These are phyloP conservation scores for Acanthis flammea DNA, from an alignment of 2,797 vertebrate genomes.

Conservation along the genomic window DNA sequence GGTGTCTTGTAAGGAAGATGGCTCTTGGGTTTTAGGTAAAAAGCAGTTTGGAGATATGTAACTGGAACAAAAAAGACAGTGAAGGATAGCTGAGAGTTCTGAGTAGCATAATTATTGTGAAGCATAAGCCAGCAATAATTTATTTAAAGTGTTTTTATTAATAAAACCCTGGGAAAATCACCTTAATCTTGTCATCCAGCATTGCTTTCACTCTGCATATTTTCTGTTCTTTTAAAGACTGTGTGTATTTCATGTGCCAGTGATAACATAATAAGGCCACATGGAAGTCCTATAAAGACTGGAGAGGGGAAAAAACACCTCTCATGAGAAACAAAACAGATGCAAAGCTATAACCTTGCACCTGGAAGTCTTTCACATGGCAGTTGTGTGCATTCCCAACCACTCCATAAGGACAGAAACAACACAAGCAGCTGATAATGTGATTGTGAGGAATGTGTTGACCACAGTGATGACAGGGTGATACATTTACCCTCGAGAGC, in stretches of 20 bases:
- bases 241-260: neutral
- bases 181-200: neutral
- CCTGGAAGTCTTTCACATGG: constrained; percentile 63
- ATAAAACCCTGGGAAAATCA: neutral
- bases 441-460: constrained; percentile 63
- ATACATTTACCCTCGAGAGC: constrained; percentile 24
- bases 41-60: neutral
- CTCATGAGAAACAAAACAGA: constrained; percentile 59
- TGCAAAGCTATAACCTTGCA: constrained; percentile 61
- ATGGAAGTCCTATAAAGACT: constrained; percentile 41
- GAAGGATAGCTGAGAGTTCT: neutral
- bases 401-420: constrained; percentile 47
- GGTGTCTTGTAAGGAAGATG: neutral
- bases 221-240: neutral
- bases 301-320: neutral
- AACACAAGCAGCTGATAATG: constrained; percentile 63
- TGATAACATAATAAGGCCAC: constrained; percentile 36
- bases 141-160: neutral
- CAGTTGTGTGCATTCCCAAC: constrained; percentile 51
- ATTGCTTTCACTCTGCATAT: neutral
- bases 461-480: constrained; percentile 56
- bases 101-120: neutral
- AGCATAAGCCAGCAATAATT: neutral
- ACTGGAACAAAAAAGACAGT: neutral
- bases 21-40: neutral